phyloP scores from a whole-genome alignment of 2,113 vertebrate genomes.

The Boleophthalmus pectinirostris region DNA sequence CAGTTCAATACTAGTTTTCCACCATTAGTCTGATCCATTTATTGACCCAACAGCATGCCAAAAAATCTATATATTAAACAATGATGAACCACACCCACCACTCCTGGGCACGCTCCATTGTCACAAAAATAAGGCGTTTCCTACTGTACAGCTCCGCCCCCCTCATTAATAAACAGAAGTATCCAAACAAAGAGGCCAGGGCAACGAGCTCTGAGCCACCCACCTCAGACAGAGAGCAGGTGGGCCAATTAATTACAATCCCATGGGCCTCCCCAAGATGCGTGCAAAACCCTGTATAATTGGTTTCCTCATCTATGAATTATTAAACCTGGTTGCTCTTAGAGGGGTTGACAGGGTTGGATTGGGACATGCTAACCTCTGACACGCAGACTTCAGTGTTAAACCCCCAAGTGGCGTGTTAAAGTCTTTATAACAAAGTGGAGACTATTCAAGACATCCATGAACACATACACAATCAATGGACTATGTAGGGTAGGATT shows the following conservation, averaged over 20 bases:
- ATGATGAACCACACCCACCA: neutral
- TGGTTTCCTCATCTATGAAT: conserved; percentile 78
- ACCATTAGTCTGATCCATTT: conserved; percentile 3
- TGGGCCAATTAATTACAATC: conserved; percentile 79
- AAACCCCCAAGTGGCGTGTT: conserved; percentile 40
- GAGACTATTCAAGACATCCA: neutral
- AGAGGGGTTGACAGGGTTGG: conserved; percentile 52
- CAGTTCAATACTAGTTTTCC: conserved; percentile 10
- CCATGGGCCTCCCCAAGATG: conserved; percentile 61
- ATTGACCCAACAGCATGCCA: neutral
- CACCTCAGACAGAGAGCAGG: conserved; percentile 70
- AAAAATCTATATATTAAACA: conserved; percentile 2
- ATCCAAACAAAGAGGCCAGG: conserved; percentile 59
- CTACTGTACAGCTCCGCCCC: conserved; percentile 25
- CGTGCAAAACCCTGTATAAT: conserved; percentile 68
- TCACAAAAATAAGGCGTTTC: conserved; percentile 18
- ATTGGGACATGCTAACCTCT: conserved; percentile 36
- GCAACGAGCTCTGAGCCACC: conserved; percentile 16
- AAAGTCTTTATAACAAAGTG: conserved; percentile 25
- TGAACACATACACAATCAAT: neutral
- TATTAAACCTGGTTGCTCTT: conserved; percentile 72
- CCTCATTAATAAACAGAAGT: conserved; percentile 16
- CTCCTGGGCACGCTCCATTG: conserved; percentile 44
- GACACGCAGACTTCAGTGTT: conserved; percentile 43
- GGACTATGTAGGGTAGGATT: neutral